Percentiles rank a stretch among this genome's conserved stretches.
These are phyloP conservation scores for Sphaeridia pumilis DNA, from an alignment of 2,888 invertebrate species.

Conservation along the genomic window DNA sequence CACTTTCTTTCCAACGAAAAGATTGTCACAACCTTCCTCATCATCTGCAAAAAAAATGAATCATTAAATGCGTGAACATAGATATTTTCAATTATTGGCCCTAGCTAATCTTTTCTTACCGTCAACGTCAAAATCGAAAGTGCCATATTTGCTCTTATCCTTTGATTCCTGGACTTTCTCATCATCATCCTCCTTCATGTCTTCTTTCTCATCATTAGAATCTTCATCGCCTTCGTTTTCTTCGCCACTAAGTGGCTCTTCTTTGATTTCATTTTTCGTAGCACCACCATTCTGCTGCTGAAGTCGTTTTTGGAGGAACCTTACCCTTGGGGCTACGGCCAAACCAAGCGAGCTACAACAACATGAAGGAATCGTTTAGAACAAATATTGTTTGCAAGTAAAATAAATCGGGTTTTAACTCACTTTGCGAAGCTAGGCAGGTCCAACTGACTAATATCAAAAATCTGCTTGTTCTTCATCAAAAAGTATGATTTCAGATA, in stretches of 20 bases:
- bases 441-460: conserved; percentile 69
- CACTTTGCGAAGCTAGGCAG: conserved; percentile 68
- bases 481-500: conserved; percentile 81
- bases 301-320: conserved; percentile 60
- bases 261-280: neutral
- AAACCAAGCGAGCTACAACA: conserved; percentile 76
- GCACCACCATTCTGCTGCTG: too few relatives aligned
- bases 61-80: too few relatives aligned
- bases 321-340: conserved; percentile 72
- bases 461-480: conserved; percentile 87
- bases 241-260: neutral
- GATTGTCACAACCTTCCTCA: conserved; percentile 48
- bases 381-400: too few relatives aligned
- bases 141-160: too few relatives aligned
- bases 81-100: too few relatives aligned
- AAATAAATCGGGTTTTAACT: too few relatives aligned
- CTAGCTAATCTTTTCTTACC: too few relatives aligned
- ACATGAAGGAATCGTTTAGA: too few relatives aligned
- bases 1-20: conserved; percentile 55
- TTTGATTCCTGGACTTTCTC: too few relatives aligned
- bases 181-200: neutral
- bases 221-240: neutral
- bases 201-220: conserved; percentile 1
- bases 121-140: conserved; percentile 26
- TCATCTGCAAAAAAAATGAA: conserved; percentile 41